These are phyloP conservation scores for Hyperoplus lanceolatus DNA, from an alignment of 2,797 vertebrate species.

Conservation along the genomic window DNA sequence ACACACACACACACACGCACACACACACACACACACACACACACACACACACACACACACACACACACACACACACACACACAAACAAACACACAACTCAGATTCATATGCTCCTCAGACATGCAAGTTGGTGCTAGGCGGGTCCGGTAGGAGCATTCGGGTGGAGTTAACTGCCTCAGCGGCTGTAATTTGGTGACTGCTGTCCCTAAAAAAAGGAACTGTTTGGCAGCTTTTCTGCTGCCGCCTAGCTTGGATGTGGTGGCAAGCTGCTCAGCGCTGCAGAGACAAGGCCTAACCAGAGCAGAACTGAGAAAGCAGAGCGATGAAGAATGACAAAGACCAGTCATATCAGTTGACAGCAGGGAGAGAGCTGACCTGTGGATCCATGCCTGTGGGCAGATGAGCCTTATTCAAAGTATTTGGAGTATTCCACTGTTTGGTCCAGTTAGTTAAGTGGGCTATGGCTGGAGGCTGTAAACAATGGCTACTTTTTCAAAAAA, in stretches of 20 bases:
- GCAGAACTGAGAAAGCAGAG: constrained; percentile 38
- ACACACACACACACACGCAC: constrained; percentile 10
- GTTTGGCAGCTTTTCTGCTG: constrained; percentile 80
- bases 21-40: constrained; percentile 21
- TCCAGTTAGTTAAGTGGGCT: constrained; percentile 37
- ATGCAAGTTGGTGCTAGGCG: constrained; percentile 75
- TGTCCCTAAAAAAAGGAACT: constrained; percentile 86
- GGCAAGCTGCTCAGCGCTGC: constrained; percentile 54
- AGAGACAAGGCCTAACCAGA: constrained; percentile 49
- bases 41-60: constrained; percentile 21
- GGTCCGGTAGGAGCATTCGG: constrained; percentile 75
- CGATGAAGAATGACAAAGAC: constrained; percentile 26
- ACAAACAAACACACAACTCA: constrained; percentile 36
- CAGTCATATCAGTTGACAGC: constrained; percentile 29
- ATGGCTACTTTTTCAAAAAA: constrained; percentile 28
- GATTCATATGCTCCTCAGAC: constrained; percentile 50
- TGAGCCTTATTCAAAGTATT: constrained; percentile 40
- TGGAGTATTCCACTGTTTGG: constrained; percentile 24
- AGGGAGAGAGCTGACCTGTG: constrained; percentile 39
- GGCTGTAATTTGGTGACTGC: constrained; percentile 88
- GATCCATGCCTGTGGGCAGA: constrained; percentile 48
- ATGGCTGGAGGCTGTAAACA: constrained; percentile 47
- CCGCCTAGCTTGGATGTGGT: constrained; percentile 85
- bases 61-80: constrained; percentile 19
- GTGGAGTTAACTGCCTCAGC: constrained; percentile 83